Evolutionary conservation across 2,113 vertebrate genomes (phyloP).

Genomic region (Gobio gobio): DNA sequence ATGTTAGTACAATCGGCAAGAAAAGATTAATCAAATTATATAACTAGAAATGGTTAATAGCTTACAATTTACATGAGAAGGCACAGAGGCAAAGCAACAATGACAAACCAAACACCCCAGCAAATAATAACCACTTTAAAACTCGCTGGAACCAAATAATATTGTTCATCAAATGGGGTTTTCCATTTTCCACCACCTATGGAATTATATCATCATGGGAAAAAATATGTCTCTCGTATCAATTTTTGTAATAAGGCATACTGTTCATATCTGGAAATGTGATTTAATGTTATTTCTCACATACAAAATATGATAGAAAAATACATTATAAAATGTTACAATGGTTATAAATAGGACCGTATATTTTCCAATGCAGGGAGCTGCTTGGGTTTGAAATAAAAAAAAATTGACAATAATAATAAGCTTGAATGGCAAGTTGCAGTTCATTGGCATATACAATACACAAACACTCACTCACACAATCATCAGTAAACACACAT

Average conservation of each 20-base stretch:
- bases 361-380: slow-evolving; percentile 83
- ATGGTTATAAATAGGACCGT: slow-evolving; percentile 92
- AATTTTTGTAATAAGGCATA: slow-evolving; percentile 71
- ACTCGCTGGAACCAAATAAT: slow-evolving; percentile 35
- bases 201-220: slow-evolving; percentile 21
- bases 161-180: slow-evolving; percentile 25
- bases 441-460: slow-evolving; percentile 63
- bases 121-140: slow-evolving; percentile 59
- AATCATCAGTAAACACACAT: slow-evolving; percentile 47
- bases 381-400: slow-evolving; percentile 56
- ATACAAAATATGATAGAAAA: slow-evolving; percentile 99
- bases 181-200: neutral
- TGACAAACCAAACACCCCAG: slow-evolving; percentile 67
- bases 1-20: slow-evolving; percentile 96
- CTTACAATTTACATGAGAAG: slow-evolving; percentile 74
- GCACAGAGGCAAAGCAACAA: slow-evolving; percentile 95
- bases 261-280: slow-evolving; percentile 91
- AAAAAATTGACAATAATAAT: slow-evolving; percentile 80
- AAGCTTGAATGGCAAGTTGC: slow-evolving; percentile 57
- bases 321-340: slow-evolving; percentile 99
- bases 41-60: slow-evolving; percentile 77
- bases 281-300: slow-evolving; percentile 95
- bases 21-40: slow-evolving; percentile 91
- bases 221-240: slow-evolving; percentile 51
- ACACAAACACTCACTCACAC: slow-evolving; percentile 36